Evolutionary conservation across 1,140 invertebrate species (phyloP).

Genomic region (Carcinoscorpius rotundicauda): DNA sequence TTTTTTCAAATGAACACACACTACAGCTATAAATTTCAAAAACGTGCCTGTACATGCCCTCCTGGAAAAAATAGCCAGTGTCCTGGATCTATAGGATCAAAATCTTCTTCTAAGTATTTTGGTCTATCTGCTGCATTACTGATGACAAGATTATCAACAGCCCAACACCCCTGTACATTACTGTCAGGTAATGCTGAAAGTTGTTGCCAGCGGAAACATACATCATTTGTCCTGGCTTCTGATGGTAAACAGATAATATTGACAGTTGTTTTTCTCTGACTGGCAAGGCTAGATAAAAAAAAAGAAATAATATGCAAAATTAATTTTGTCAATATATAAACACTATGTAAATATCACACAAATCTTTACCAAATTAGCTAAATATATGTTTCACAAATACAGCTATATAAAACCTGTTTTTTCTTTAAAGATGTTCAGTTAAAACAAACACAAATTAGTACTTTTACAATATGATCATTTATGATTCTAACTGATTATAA

Average conservation of each 20-base stretch:
- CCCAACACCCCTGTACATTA: slow-evolving; percentile 30
- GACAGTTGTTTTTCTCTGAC: slow-evolving; percentile 25
- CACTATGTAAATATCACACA: no score
- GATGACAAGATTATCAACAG: slow-evolving; percentile 34
- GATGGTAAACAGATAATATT: slow-evolving; percentile 30
- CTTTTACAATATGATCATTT: no score
- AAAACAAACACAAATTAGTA: no score
- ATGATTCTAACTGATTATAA: no score
- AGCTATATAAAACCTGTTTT: no score
- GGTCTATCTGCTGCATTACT: slow-evolving; percentile 31
- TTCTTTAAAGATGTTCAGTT: no score
- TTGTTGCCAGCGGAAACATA: slow-evolving; percentile 31
- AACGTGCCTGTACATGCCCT: slow-evolving; percentile 20
- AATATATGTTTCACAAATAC: no score
- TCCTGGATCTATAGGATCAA: slow-evolving; percentile 34
- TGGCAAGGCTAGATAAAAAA: slow-evolving; percentile 29
- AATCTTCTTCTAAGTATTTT: slow-evolving; percentile 28
- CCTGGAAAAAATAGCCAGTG: slow-evolving; percentile 37
- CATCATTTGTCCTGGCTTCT: slow-evolving; percentile 25
- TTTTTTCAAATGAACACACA: slow-evolving; percentile 1
- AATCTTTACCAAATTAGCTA: no score
- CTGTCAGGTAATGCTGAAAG: slow-evolving; percentile 1
- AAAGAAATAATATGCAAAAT: slow-evolving; percentile 15
- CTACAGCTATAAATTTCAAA: not conserved
- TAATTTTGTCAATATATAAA: no score